Percentiles rank a stretch among this genome's conserved stretches.
Conservation (phyloP, 92 coral and sea anemone genomes). For the Bergia puertoricense region DNA sequence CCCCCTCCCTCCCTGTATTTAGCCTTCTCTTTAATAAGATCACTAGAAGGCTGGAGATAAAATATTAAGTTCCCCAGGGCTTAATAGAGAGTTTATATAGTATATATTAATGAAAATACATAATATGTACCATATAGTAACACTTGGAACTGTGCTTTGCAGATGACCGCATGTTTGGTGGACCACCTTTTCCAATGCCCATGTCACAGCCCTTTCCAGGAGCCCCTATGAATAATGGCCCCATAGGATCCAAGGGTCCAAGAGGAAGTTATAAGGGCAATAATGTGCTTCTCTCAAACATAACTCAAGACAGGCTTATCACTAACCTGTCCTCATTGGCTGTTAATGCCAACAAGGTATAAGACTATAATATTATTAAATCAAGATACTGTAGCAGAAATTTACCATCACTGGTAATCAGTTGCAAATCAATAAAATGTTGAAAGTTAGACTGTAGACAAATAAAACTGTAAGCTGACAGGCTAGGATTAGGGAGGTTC, state of each 20-base stretch:
- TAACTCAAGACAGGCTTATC: conserved; percentile 65
- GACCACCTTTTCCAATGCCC: conserved; percentile 32
- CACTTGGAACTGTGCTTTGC: not conserved
- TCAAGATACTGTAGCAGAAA: not conserved
- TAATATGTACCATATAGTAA: not conserved
- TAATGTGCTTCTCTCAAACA: conserved; percentile 47
- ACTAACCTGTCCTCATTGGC: conserved; percentile 71
- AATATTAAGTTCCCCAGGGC: too few relatives aligned
- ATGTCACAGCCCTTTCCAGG: conserved; percentile 46
- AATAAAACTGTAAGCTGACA: too few relatives aligned
- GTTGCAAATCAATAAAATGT: too few relatives aligned
- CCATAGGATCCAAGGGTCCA: conserved; percentile 72
- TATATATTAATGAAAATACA: too few relatives aligned
- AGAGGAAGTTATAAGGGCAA: conserved; percentile 61
- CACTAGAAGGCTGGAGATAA: too few relatives aligned
- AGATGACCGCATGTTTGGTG: conserved; percentile 42
- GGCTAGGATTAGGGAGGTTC: too few relatives aligned
- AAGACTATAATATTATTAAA: not conserved
- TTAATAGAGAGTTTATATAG: too few relatives aligned
- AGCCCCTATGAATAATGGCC: conserved; percentile 65
- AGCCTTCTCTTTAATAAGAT: too few relatives aligned
- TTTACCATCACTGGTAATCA: too few relatives aligned
- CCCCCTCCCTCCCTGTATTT: too few relatives aligned
- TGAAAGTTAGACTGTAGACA: too few relatives aligned
- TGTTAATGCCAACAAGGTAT: conserved; percentile 72